These are phyloP conservation scores for Capra hircus DNA, from an alignment of 2,113 vertebrate genomes.

Conservation along the genomic window DNA sequence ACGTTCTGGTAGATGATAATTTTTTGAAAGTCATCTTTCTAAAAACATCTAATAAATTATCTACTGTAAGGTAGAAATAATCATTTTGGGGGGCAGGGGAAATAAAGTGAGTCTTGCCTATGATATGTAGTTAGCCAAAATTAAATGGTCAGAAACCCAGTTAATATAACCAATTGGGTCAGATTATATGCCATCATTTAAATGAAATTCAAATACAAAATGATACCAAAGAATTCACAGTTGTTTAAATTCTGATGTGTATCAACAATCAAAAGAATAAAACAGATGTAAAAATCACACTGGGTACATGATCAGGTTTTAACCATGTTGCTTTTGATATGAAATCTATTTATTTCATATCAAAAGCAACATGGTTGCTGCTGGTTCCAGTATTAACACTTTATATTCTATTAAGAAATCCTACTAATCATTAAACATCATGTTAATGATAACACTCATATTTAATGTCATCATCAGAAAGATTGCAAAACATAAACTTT, in stretches of 20 bases:
- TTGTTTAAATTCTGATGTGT: not conserved
- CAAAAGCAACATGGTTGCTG: not conserved
- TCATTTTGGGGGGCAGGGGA: not conserved
- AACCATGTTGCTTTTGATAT: too few species aligned
- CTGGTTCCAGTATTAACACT: not conserved
- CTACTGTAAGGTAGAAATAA: not conserved
- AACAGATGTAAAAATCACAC: not conserved
- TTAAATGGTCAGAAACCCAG: not conserved
- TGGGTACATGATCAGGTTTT: not conserved
- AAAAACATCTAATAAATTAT: not conserved
- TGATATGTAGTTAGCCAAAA: not conserved
- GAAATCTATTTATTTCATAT: not conserved
- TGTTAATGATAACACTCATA: not conserved
- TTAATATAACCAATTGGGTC: not conserved
- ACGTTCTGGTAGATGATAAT: not conserved
- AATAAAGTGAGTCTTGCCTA: not conserved
- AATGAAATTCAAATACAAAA: slow-evolving; percentile 47
- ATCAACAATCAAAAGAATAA: not conserved
- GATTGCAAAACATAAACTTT: not conserved
- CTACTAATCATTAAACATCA: not conserved
- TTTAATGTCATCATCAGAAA: not conserved
- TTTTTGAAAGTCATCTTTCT: not conserved
- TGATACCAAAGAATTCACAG: not conserved
- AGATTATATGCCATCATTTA: not conserved
- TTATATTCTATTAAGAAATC: not conserved